Evolutionary conservation across 2,113 vertebrate species (phyloP).

Genomic region (Brevimyrus niger): DNA sequence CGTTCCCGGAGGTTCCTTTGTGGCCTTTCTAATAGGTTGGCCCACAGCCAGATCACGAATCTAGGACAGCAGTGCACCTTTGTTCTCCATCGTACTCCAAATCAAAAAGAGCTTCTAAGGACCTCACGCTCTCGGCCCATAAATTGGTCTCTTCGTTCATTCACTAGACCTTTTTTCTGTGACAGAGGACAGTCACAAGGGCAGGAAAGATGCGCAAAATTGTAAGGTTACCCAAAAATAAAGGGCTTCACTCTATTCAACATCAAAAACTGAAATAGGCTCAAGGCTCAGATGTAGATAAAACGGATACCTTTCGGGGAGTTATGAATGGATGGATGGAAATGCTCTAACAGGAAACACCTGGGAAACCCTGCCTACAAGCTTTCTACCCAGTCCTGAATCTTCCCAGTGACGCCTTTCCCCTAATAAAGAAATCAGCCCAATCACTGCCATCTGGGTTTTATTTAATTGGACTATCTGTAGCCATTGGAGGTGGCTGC

Average conservation of each 20-base stretch:
- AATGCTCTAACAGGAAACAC: neutral
- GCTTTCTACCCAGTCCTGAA: neutral
- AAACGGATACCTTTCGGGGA: neutral
- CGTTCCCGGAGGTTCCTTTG: conserved; percentile 16
- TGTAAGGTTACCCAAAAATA: neutral
- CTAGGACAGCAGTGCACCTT: neutral
- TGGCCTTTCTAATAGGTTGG: conserved; percentile 19
- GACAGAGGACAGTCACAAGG: neutral
- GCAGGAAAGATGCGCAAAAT: neutral
- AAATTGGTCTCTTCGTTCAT: neutral
- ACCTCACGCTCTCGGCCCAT: neutral
- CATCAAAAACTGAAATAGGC: neutral
- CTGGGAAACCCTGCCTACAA: neutral
- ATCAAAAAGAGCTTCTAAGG: neutral
- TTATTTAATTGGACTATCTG: neutral
- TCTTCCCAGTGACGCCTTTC: neutral
- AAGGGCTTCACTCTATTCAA: neutral
- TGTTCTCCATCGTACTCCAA: neutral
- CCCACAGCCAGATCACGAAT: conserved; percentile 20
- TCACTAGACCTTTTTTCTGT: neutral
- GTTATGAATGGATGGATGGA: neutral
- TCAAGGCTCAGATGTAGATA: neutral
- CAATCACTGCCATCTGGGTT: neutral
- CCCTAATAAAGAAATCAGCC: neutral
- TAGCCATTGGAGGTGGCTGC: neutral